Percentiles rank a stretch among this genome's conserved stretches.
phyloP scores from a whole-genome alignment of 2,797 vertebrate genomes.

The Danio tinwini region DNA sequence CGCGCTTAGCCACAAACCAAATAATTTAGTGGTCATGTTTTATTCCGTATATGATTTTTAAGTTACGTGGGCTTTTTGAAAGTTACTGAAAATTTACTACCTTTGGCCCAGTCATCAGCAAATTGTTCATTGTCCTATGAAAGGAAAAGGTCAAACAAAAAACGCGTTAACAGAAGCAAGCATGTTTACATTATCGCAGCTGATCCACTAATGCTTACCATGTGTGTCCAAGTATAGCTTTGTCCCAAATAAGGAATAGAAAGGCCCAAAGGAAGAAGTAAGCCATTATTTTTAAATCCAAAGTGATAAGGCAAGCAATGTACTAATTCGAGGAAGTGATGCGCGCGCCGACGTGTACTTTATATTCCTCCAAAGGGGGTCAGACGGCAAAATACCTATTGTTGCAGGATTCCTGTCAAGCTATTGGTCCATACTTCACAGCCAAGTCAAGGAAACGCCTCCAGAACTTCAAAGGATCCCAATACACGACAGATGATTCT shows the following conservation, averaged over 20 bases:
- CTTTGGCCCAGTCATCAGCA: slow-evolving; percentile 96
- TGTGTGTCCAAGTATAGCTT: slow-evolving; percentile 63
- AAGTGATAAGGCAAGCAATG: neutral
- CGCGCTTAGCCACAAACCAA: no score
- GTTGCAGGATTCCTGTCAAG: slow-evolving; percentile 36
- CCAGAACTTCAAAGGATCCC: slow-evolving; percentile 74
- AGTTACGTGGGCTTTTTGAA: neutral
- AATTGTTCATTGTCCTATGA: slow-evolving; percentile 90
- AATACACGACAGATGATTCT: slow-evolving; percentile 64
- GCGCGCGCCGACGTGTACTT: slow-evolving; percentile 28
- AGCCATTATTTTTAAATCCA: slow-evolving; percentile 61
- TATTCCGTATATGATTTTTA: neutral
- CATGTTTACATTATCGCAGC: neutral
- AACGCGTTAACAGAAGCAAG: neutral
- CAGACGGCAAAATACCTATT: slow-evolving; percentile 63
- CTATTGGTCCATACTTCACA: slow-evolving; percentile 59
- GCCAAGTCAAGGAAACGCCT: slow-evolving; percentile 75
- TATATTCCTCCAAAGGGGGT: slow-evolving; percentile 56
- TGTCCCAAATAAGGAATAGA: slow-evolving; percentile 59
- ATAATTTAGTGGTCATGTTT: neutral
- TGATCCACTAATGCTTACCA: slow-evolving; percentile 73
- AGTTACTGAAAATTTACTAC: slow-evolving; percentile 72
- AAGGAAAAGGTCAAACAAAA: slow-evolving; percentile 55
- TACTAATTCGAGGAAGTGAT: neutral
- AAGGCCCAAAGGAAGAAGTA: slow-evolving; percentile 63